These are phyloP conservation scores for Aphidius gifuensis DNA, from an alignment of 1,140 invertebrate species.

Conservation along the genomic window DNA sequence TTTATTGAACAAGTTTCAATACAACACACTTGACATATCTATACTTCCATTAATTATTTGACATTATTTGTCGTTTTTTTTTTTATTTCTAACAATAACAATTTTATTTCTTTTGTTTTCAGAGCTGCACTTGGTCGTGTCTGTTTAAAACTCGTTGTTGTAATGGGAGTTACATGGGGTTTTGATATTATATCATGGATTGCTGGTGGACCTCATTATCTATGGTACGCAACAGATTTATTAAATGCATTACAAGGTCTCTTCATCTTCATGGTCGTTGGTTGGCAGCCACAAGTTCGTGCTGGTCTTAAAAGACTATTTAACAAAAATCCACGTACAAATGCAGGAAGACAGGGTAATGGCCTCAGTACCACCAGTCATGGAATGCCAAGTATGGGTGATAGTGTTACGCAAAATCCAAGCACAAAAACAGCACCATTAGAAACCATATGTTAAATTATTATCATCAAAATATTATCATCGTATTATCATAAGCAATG, in stretches of 20 bases:
- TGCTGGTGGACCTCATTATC: slow-evolving; percentile 70
- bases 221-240: slow-evolving; percentile 78
- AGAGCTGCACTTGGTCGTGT: slow-evolving; percentile 74
- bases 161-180: slow-evolving; percentile 83
- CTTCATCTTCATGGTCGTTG: slow-evolving; percentile 85
- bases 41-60: too few species aligned
- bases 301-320: slow-evolving; percentile 66
- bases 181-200: slow-evolving; percentile 74
- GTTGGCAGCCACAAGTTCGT: slow-evolving; percentile 80
- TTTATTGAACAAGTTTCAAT: too few species aligned
- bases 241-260: slow-evolving; percentile 82
- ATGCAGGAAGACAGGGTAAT: slow-evolving; percentile 53
- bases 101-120: slow-evolving; percentile 34
- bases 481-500: too few species aligned
- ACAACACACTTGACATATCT: too few species aligned
- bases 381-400: slow-evolving; percentile 73
- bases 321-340: slow-evolving; percentile 58
- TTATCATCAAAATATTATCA: not conserved
- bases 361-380: slow-evolving; percentile 65
- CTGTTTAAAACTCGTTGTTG: slow-evolving; percentile 78
- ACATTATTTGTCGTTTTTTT: too few species aligned
- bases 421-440: slow-evolving; percentile 61
- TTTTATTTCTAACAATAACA: too few species aligned
- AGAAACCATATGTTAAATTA: slow-evolving; percentile 58
- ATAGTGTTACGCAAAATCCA: slow-evolving; percentile 70